A percentile compares a stretch with the other conserved stretches of the same genome.
Conservation (phyloP, 2,888 invertebrate species). For the Thera britannica region DNA sequence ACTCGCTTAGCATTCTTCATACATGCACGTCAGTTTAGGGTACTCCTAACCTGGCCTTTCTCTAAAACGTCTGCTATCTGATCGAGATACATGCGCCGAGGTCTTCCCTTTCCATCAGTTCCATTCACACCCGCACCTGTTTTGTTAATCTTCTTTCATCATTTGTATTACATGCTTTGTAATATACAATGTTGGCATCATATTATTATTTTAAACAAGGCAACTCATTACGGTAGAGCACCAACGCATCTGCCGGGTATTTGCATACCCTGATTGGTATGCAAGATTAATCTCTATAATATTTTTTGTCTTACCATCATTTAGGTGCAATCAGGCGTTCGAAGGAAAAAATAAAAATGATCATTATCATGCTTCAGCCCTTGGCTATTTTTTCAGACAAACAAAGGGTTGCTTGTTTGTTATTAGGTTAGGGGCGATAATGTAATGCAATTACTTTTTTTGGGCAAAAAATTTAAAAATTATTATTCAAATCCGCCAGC, state of each 20-base stretch:
- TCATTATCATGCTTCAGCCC: constrained; percentile 84
- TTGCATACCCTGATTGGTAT: constrained; percentile 81
- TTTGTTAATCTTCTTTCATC: too few relatives aligned
- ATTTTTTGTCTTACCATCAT: constrained; percentile 82
- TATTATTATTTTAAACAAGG: constrained; percentile 30
- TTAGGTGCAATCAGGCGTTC: constrained; percentile 79
- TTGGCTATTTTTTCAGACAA: constrained; percentile 83
- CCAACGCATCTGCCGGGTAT: constrained; percentile 77
- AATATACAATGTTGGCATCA: not conserved
- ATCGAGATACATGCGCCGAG: too few relatives aligned
- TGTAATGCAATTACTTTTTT: constrained; percentile 82
- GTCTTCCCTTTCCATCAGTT: too few relatives aligned
- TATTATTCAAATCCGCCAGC: constrained; percentile 83
- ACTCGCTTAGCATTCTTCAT: too few relatives aligned
- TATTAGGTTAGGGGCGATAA: constrained; percentile 84
- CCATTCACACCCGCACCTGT: too few relatives aligned
- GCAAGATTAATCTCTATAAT: constrained; percentile 80
- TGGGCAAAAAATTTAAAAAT: constrained; percentile 68
- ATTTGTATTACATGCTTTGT: not conserved
- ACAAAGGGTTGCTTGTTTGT: constrained; percentile 83
- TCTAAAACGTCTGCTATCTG: too few relatives aligned
- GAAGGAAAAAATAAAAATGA: constrained; percentile 78
- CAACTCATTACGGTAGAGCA: constrained; percentile 65
- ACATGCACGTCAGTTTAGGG: too few relatives aligned
- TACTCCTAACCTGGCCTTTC: too few relatives aligned